Evolutionary conservation across 2,113 vertebrate genomes (phyloP).

Genomic region (Puffinus mauretanicus): DNA sequence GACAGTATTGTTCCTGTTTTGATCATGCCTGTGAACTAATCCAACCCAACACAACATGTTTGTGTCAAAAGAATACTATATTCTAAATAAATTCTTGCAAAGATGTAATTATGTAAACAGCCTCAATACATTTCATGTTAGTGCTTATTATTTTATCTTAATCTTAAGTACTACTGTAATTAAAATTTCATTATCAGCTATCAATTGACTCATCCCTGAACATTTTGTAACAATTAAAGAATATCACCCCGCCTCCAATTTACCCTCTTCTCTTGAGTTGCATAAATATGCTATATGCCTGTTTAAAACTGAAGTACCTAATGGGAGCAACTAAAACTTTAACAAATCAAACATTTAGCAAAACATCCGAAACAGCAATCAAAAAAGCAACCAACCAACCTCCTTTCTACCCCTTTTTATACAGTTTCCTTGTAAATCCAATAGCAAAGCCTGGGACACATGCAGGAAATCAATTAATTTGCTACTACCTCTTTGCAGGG

Average conservation of each 20-base stretch:
- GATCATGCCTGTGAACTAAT: not conserved
- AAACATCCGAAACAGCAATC: not conserved
- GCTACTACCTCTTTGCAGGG: not conserved
- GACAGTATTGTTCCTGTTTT: not conserved
- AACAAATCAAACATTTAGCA: not conserved
- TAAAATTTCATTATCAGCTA: constrained; percentile 19
- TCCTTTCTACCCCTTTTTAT: not conserved
- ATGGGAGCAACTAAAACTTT: not conserved
- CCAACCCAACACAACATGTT: not conserved
- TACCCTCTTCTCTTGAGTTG: not conserved
- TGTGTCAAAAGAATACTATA: not conserved
- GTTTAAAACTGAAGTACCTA: constrained; percentile 15
- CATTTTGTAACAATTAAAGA: not conserved
- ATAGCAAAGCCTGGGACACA: not conserved
- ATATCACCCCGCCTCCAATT: not conserved
- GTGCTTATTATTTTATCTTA: not conserved
- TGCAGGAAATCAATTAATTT: constrained; percentile 49
- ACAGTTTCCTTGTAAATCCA: not conserved
- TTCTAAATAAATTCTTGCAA: not conserved
- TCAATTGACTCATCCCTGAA: not conserved
- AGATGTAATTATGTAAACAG: not conserved
- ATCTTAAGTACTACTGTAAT: not conserved
- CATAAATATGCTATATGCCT: not conserved
- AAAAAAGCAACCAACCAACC: not conserved
- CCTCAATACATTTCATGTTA: not conserved